These are phyloP conservation scores for Pelosia muscerda DNA, from an alignment of 2,888 invertebrate species.

Conservation along the genomic window DNA sequence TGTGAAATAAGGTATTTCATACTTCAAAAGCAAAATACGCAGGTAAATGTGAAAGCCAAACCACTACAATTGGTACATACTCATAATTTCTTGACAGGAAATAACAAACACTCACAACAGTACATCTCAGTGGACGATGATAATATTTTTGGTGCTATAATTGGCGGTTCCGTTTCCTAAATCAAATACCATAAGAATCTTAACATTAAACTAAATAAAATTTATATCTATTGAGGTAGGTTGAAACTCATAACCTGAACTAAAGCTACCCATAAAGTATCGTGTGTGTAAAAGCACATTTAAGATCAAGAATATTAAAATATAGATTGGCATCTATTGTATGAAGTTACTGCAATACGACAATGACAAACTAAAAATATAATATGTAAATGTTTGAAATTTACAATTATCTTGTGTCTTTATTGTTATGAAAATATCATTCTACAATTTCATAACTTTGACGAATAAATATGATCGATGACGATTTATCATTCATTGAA, in stretches of 20 bases:
- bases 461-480: not conserved
- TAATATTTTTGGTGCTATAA: constrained; percentile 18
- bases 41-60: not conserved
- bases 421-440: not conserved
- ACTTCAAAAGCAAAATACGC: not conserved
- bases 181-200: constrained; percentile 40
- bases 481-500: not conserved
- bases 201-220: constrained; percentile 47
- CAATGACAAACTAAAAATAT: not conserved
- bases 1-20: not conserved
- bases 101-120: constrained; percentile 1
- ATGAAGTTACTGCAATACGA: not conserved
- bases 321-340: constrained; percentile 32
- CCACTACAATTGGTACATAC: not conserved
- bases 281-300: constrained; percentile 32
- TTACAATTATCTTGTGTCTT: not conserved
- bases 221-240: constrained; percentile 49
- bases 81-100: not conserved
- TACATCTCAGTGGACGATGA: constrained; percentile 37
- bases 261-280: constrained; percentile 33
- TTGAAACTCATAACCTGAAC: constrained; percentile 36
- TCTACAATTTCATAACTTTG: not conserved
- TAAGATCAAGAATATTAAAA: constrained; percentile 19
- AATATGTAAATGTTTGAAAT: too few relatives aligned
- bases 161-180: constrained; percentile 35